Evolutionary conservation across 1,140 invertebrate genomes (phyloP).

Genomic region (Teleogryllus occipitalis): DNA sequence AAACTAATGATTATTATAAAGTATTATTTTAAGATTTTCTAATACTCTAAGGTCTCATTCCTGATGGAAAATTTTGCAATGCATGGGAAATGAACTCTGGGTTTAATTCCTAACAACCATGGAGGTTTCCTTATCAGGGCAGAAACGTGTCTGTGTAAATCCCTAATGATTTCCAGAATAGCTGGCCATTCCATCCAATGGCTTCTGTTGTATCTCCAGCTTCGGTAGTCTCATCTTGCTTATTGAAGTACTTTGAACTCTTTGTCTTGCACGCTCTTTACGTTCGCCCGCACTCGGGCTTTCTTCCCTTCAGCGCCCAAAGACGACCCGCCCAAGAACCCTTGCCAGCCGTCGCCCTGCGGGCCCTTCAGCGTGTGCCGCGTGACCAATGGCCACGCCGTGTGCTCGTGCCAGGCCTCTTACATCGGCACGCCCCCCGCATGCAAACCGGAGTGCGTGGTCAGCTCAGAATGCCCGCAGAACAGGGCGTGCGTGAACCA

Average conservation of each 20-base stretch:
- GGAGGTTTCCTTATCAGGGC: no score
- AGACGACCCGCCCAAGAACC: slow-evolving; percentile 22
- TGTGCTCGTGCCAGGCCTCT: slow-evolving; percentile 35
- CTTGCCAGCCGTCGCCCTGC: slow-evolving; percentile 33
- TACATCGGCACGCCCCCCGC: slow-evolving; percentile 31
- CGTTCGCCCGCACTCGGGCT: neutral
- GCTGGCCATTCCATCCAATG: no score
- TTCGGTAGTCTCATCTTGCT: neutral
- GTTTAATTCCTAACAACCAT: no score
- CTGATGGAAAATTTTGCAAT: no score
- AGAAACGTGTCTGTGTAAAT: no score
- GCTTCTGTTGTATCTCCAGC: no score
- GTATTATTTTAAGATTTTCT: no score
- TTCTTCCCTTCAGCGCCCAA: slow-evolving; percentile 15
- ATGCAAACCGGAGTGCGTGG: slow-evolving; percentile 27
- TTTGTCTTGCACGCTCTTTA: neutral
- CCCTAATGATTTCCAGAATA: no score
- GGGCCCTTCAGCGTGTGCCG: slow-evolving; percentile 32
- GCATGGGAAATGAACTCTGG: no score
- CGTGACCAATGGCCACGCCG: slow-evolving; percentile 27
- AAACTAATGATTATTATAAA: no score
- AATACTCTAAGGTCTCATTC: no score
- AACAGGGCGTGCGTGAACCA: slow-evolving; percentile 32
- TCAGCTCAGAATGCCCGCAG: slow-evolving; percentile 33
- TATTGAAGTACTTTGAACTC: neutral